These are phyloP conservation scores for Periophthalmus magnuspinnatus DNA, from an alignment of 2,797 vertebrate genomes.

Conservation along the genomic window DNA sequence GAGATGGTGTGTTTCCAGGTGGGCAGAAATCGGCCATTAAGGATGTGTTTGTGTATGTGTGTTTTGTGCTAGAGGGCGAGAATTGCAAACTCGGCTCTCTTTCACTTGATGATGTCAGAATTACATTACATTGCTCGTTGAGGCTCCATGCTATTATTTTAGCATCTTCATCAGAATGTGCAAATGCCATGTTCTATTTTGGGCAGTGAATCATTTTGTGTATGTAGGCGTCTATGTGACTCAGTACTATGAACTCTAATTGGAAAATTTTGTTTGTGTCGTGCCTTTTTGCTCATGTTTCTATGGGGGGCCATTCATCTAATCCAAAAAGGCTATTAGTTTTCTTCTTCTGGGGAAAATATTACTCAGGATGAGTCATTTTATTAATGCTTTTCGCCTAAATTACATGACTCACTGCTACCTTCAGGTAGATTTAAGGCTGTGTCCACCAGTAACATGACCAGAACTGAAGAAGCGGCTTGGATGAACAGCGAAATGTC, in stretches of 20 bases:
- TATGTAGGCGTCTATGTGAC: not conserved
- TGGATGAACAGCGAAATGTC: too few species aligned
- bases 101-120: conserved; percentile 15
- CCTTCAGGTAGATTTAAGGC: not conserved
- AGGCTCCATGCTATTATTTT: not conserved
- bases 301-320: not conserved
- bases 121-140: conserved; percentile 9
- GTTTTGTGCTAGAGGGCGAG: not conserved
- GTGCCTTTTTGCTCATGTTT: not conserved
- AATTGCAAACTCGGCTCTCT: not conserved
- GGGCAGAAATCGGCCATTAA: not conserved
- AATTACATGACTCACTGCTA: not conserved
- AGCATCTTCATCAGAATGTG: conserved; percentile 15
- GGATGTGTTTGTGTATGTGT: conserved; percentile 1
- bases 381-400: not conserved
- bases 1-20: not conserved
- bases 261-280: not conserved
- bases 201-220: not conserved
- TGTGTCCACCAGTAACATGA: too few species aligned
- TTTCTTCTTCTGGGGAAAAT: not conserved
- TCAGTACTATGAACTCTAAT: not conserved
- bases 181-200: not conserved
- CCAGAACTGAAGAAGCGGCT: too few species aligned
- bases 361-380: not conserved
- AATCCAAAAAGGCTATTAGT: not conserved